phyloP scores from a whole-genome alignment of 2,113 vertebrate genomes.

The Maccullochella peelii region DNA sequence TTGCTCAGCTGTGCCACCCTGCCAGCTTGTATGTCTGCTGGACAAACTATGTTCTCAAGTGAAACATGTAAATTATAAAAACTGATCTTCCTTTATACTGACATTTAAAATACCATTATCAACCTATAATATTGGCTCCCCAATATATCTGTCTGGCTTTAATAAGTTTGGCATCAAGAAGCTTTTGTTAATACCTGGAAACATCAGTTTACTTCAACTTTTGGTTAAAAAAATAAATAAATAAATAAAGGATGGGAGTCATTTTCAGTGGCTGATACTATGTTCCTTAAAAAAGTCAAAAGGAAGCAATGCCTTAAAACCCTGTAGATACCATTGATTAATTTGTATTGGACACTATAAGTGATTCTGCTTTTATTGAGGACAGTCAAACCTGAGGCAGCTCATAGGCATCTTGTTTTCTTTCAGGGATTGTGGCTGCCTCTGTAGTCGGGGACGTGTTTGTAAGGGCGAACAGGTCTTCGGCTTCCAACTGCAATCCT shows the following conservation, averaged over 20 bases:
- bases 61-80: background rate
- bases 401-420: background rate
- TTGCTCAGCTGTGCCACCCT: no score
- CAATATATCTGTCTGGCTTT: background rate
- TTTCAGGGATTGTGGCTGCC: conserved; percentile 24
- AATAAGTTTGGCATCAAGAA: conserved; percentile 3
- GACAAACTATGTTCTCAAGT: no score
- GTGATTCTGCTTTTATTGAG: conserved; percentile 29
- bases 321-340: background rate
- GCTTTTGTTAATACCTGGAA: background rate
- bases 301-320: background rate
- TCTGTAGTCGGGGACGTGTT: background rate
- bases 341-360: background rate
- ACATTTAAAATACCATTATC: background rate
- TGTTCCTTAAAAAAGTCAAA: background rate
- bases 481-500: background rate
- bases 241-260: background rate
- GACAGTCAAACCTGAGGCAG: background rate
- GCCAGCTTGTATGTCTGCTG: no score
- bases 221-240: background rate
- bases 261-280: background rate
- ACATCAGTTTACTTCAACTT: background rate
- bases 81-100: background rate
- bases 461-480: conserved; percentile 22
- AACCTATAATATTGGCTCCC: background rate